These are phyloP conservation scores for Bombylius discolor DNA, from an alignment of 2,888 invertebrate genomes.

Conservation along the genomic window DNA sequence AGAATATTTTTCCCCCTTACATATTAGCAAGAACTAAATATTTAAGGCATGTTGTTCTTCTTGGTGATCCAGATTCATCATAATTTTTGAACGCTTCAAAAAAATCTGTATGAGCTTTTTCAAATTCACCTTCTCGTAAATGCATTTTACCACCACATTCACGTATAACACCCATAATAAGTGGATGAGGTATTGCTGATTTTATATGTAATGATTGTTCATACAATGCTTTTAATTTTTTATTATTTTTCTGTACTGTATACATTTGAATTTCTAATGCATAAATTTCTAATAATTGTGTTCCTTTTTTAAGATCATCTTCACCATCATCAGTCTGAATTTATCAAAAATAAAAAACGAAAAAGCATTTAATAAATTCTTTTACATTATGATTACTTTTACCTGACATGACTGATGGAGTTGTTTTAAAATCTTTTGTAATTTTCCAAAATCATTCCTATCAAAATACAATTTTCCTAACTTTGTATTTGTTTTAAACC, in stretches of 20 bases:
- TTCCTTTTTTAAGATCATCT: constrained; percentile 94
- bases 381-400: constrained; percentile 10
- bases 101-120: constrained; percentile 97
- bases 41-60: constrained; percentile 93
- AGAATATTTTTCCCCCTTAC: constrained; percentile 38
- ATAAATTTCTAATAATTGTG: constrained; percentile 94
- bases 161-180: constrained; percentile 98
- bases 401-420: constrained; percentile 94
- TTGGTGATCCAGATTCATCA: constrained; percentile 94
- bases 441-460: constrained; percentile 81
- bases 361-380: background rate
- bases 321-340: constrained; percentile 90
- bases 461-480: constrained; percentile 97
- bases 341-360: constrained; percentile 9
- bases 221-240: constrained; percentile 89
- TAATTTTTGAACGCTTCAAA: constrained; percentile 99
- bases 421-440: constrained; percentile 94
- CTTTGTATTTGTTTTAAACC: constrained; percentile 99
- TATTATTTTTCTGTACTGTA: constrained; percentile 98
- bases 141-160: constrained; percentile 99
- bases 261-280: constrained; percentile 99
- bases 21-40: constrained; percentile 97
- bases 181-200: constrained; percentile 98
- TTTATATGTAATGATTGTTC: constrained; percentile 98
- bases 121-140: constrained; percentile 94